These are phyloP conservation scores for Muscicapa adusta DNA, from an alignment of 2,113 vertebrate genomes.

Conservation along the genomic window DNA sequence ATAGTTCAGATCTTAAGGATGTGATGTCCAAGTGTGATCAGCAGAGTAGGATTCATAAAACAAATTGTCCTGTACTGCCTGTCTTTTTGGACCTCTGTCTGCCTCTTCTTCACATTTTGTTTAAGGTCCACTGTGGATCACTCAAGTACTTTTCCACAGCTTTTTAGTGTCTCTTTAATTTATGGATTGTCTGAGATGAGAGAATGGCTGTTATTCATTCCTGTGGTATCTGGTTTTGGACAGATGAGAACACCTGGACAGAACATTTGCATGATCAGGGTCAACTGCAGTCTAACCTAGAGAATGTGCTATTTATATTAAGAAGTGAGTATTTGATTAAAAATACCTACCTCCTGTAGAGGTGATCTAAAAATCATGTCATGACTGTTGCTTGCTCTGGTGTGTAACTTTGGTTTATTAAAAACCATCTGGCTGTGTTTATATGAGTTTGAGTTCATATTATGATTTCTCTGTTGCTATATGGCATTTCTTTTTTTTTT, in stretches of 20 bases:
- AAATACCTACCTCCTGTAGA: background rate
- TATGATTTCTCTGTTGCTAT: background rate
- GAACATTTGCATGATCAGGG: background rate
- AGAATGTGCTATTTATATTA: background rate
- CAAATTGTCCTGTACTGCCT: background rate
- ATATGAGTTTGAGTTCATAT: background rate
- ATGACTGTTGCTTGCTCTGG: background rate
- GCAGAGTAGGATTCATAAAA: background rate
- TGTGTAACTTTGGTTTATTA: background rate
- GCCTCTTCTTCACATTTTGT: background rate
- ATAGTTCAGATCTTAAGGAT: background rate
- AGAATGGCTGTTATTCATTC: background rate
- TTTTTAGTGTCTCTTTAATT: background rate
- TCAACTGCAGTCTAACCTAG: background rate
- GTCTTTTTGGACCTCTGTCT: background rate
- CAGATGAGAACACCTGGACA: background rate
- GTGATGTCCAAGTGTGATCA: background rate
- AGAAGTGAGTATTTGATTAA: background rate
- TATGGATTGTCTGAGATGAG: background rate
- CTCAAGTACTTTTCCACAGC: background rate
- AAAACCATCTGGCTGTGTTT: background rate
- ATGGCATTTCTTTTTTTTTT: background rate
- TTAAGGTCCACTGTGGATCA: background rate
- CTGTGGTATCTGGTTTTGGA: background rate
- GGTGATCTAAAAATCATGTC: background rate